Evolutionary conservation across 2,888 invertebrate genomes (phyloP), one percentile per base, ranked within the genome.

Genomic region (Leptinotarsa rubiginosa): DNA sequence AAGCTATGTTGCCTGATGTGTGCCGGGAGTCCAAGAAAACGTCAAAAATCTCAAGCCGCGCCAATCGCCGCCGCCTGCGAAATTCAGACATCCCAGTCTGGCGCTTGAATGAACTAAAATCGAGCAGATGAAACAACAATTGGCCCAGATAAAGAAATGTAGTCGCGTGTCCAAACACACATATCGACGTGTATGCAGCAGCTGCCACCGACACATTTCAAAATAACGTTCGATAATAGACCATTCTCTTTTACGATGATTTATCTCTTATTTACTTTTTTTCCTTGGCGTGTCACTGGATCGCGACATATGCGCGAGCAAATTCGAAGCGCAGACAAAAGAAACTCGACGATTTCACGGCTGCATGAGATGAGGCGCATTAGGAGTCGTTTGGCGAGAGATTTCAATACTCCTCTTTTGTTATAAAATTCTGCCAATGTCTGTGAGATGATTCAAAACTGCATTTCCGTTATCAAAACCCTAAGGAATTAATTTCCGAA

Each of bases 71-170:
- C 41, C 10, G 10, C 41, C 4, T 56, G 20, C 56, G 62, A 62
- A 62, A 62, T 56, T 20, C 56, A 56, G 7, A 56, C 13, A 22
- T 22, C 20, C 3, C 10, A 41, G 62, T 15, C 31, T 5, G n/a
- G 16, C 16, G 31, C 31, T 68, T 74, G 77, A 77, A 78, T 74
- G 75, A 73, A 77, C 79, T 78, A 76, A 78, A 77, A 77, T 77
- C 68, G 75, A 80, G 82, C 87, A 87, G 87, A 87, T 87, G 86
- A 87, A 87, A 86, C 85, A 87, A 86, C 86, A 86, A 87, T 86
- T 84, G 86, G 82, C 83, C 83, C 82, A 86, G 86, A 87, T 87
- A 87, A 87, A 87, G 86, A 86, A 85, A 86, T 85, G 84, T 85
- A 83, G 86, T 86, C 87, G 86, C 86, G 87, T 87, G 87, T 86